Conservation (phyloP, 37 sponge, comb jelly and placozoan species). For the Cliona cf. orientalis region DNA sequence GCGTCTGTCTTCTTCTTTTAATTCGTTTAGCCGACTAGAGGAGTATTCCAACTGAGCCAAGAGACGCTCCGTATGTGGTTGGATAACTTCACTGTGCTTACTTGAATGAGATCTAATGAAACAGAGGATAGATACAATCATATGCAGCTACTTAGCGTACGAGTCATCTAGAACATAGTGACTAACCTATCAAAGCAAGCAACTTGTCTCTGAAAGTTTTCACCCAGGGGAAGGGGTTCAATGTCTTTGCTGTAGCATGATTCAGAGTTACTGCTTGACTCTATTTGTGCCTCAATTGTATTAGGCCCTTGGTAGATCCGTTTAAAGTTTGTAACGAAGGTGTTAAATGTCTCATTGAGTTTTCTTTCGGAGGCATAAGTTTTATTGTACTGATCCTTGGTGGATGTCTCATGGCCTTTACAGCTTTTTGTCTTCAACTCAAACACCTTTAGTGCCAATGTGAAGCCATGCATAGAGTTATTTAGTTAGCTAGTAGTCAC, state of each 20-base stretch:
- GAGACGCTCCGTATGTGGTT: not conserved
- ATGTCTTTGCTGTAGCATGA: too few relatives aligned
- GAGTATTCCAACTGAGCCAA: slow-evolving; percentile 28
- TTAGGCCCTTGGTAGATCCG: slow-evolving; percentile 54
- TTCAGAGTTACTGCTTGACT: slow-evolving; percentile 11
- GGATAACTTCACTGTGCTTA: not conserved
- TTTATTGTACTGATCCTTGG: not conserved
- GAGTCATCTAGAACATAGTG: slow-evolving; percentile 36
- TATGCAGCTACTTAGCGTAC: too few relatives aligned
- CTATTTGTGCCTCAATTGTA: slow-evolving; percentile 34
- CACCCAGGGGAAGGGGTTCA: slow-evolving; percentile 68
- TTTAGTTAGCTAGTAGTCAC: too few relatives aligned
- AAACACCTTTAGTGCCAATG: too few relatives aligned
- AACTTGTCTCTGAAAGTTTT: slow-evolving; percentile 59
- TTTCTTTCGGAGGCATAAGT: slow-evolving; percentile 17
- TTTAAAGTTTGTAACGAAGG: slow-evolving; percentile 35
- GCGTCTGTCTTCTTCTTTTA: too few relatives aligned
- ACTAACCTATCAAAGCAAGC: slow-evolving; percentile 8
- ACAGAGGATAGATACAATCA: too few relatives aligned
- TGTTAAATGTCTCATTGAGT: slow-evolving; percentile 51
- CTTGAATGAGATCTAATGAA: not conserved
- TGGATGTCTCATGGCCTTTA: not conserved
- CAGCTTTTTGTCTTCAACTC: not conserved
- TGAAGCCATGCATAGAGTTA: too few relatives aligned
- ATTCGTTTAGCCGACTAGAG: not conserved